Evolutionary conservation across 2,113 vertebrate species (phyloP).

Genomic region (Tiliqua scincoides): DNA sequence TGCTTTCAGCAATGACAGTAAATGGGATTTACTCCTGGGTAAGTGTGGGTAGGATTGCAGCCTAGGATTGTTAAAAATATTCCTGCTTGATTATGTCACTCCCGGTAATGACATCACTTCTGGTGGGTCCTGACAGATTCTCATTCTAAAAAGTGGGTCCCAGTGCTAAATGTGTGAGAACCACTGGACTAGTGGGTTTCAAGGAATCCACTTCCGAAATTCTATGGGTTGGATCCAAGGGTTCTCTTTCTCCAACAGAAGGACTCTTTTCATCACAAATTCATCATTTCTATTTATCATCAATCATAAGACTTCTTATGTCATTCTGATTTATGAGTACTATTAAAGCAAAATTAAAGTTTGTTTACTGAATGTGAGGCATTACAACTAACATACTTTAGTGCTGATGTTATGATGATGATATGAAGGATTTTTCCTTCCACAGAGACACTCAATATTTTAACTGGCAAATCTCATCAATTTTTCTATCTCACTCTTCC

Average conservation of each 20-base stretch:
- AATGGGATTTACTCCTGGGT: too few relatives aligned
- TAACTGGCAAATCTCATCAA: conserved; percentile 41
- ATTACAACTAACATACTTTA: conserved; percentile 45
- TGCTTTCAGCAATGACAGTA: too few relatives aligned
- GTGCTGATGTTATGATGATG: conserved; percentile 35
- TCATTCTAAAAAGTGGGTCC: too few relatives aligned
- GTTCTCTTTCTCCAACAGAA: too few relatives aligned
- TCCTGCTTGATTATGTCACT: too few relatives aligned
- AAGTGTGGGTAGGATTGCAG: too few relatives aligned
- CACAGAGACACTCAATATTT: conserved; percentile 55
- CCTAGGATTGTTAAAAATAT: too few relatives aligned
- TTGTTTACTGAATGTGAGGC: conserved; percentile 53
- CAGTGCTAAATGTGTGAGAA: too few relatives aligned
- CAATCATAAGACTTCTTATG: conserved; percentile 43
- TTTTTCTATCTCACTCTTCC: conserved; percentile 31
- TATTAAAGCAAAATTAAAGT: conserved; percentile 64
- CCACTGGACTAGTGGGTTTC: neutral
- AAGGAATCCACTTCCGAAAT: neutral
- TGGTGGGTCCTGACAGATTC: too few relatives aligned
- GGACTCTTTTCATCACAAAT: too few relatives aligned
- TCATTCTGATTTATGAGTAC: conserved; percentile 67
- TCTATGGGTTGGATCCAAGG: neutral
- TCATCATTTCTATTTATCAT: conserved; percentile 48
- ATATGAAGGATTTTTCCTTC: neutral
- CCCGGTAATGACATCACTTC: too few relatives aligned